Evolutionary conservation across 2,888 invertebrate genomes (phyloP).

Genomic region (Microchrysa polita): DNA sequence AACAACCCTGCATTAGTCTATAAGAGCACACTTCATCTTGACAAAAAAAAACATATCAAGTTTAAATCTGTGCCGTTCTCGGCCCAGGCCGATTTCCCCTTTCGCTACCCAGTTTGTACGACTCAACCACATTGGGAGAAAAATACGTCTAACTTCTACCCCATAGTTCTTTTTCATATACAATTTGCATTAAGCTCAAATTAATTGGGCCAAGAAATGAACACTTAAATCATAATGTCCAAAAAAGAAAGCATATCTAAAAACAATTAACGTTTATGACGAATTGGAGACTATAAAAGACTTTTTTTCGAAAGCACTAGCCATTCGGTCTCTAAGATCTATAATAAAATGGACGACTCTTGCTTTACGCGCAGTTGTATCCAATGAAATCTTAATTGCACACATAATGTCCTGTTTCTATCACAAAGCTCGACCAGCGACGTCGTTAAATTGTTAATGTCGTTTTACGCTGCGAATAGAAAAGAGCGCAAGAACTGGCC

Average conservation of each 20-base stretch:
- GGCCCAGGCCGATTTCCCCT: too few species aligned
- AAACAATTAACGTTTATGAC: slow-evolving; percentile 36
- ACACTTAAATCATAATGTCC: background rate
- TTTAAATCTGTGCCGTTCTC: too few species aligned
- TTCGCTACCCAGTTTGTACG: too few species aligned
- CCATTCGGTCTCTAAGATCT: background rate
- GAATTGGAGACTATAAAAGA: background rate
- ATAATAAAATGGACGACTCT: slow-evolving; percentile 4
- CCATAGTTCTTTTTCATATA: background rate
- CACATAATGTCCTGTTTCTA: background rate
- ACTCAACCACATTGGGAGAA: too few species aligned
- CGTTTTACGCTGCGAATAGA: too few species aligned
- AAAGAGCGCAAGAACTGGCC: too few species aligned
- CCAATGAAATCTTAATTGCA: slow-evolving; percentile 10
- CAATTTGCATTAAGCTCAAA: slow-evolving; percentile 17
- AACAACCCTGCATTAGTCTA: too few species aligned
- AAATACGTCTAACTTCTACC: too few species aligned
- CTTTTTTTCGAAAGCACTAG: background rate
- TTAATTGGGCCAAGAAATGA: too few species aligned
- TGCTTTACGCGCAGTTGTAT: background rate
- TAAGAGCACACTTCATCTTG: too few species aligned
- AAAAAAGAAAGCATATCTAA: background rate
- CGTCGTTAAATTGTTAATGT: too few species aligned
- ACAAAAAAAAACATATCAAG: too few species aligned
- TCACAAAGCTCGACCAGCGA: background rate